Conservation (phyloP, 2,888 invertebrate genomes). For the Andricus quercusramuli region DNA sequence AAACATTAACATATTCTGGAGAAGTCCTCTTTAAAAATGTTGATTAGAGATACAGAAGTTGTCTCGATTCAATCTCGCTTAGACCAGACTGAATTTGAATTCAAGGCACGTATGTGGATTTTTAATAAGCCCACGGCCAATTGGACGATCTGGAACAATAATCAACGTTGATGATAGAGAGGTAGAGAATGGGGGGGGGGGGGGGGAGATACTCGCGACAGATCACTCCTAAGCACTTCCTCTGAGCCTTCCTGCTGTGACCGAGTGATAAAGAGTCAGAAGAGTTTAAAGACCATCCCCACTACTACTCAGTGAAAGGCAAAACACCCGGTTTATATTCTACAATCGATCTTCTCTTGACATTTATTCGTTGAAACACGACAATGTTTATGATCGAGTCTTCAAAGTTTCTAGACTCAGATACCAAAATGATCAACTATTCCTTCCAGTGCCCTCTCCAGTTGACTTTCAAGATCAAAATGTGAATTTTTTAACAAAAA, state of each 20-base stretch:
- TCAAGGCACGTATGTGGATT: slow-evolving; percentile 47
- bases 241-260: slow-evolving; percentile 42
- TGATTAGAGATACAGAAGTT: not conserved
- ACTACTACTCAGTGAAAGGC: slow-evolving; percentile 16
- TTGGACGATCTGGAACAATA: slow-evolving; percentile 64
- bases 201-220: not conserved
- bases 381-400: slow-evolving; percentile 13
- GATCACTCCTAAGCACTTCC: slow-evolving; percentile 21
- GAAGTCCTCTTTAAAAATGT: not conserved
- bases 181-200: too few relatives aligned
- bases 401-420: slow-evolving; percentile 17
- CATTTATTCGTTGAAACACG: slow-evolving; percentile 33
- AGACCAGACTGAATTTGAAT: slow-evolving; percentile 31
- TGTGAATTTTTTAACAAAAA: too few relatives aligned
- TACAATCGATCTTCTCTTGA: slow-evolving; percentile 20
- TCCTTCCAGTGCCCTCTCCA: too few relatives aligned
- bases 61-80: not conserved
- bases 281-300: not conserved
- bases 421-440: not conserved
- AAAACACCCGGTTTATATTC: not conserved
- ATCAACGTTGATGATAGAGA: slow-evolving; percentile 40
- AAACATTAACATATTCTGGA: not conserved
- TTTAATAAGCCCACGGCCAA: slow-evolving; percentile 63
- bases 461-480: too few relatives aligned
- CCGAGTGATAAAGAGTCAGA: slow-evolving; percentile 3